phyloP scores from a whole-genome alignment of 2,888 invertebrate genomes.

The Eupithecia centaureata region DNA sequence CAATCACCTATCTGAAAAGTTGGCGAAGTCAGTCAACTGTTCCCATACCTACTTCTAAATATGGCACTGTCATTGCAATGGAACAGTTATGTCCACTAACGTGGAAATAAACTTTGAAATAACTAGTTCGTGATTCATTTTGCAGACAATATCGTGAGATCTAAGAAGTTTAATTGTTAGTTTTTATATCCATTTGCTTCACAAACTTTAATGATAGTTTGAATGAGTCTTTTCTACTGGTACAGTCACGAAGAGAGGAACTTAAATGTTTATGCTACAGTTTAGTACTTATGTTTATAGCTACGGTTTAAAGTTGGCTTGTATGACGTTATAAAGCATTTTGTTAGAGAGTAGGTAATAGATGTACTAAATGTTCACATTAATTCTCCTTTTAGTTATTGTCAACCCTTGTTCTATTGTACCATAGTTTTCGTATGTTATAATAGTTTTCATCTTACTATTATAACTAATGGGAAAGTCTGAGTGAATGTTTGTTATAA shows the following conservation, averaged over 20 bases:
- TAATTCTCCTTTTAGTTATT: not conserved
- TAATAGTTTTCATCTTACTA: no score
- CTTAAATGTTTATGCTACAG: not conserved
- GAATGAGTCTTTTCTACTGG: conserved; percentile 1
- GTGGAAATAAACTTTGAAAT: conserved; percentile 51
- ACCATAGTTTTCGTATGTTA: no score
- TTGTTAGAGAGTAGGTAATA: not conserved
- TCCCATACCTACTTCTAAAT: no score
- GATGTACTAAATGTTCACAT: not conserved
- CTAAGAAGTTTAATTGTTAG: conserved; percentile 31
- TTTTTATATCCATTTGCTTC: conserved; percentile 22
- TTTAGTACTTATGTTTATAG: not conserved
- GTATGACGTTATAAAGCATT: not conserved
- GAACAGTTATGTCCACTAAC: not conserved
- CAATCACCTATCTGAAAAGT: no score
- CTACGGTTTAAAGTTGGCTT: not conserved
- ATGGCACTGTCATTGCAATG: no score
- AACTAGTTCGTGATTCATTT: conserved; percentile 46
- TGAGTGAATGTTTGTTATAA: no score
- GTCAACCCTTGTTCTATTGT: not conserved
- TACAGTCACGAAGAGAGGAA: not conserved
- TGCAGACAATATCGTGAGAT: conserved; percentile 31
- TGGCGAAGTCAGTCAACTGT: no score
- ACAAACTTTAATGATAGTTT: conserved; percentile 10
- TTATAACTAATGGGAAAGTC: no score